These are phyloP conservation scores for Fragum fragum DNA, from an alignment of 2,888 invertebrate species.

Conservation along the genomic window DNA sequence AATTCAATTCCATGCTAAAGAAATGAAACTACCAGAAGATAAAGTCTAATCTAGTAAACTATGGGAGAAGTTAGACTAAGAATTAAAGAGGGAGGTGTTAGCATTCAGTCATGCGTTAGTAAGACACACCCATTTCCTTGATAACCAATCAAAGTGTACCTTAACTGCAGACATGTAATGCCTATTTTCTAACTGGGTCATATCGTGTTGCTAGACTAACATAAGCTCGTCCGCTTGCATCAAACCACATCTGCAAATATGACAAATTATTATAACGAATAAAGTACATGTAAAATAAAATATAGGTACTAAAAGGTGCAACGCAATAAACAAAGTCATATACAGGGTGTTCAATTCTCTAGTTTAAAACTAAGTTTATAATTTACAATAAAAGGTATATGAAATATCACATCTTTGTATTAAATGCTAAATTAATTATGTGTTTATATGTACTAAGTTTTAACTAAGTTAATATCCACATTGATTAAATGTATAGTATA, in stretches of 20 bases:
- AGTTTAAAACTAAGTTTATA: too few relatives aligned
- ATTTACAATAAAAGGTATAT: too few relatives aligned
- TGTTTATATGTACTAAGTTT: too few relatives aligned
- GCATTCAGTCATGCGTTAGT: conserved; percentile 17
- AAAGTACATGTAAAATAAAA: too few relatives aligned
- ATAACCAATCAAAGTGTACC: conserved; percentile 17
- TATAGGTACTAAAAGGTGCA: too few relatives aligned
- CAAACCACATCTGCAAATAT: conserved; percentile 84
- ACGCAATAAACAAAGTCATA: too few relatives aligned
- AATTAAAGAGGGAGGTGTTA: conserved; percentile 12
- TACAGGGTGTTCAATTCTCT: too few relatives aligned
- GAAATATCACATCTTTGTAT: too few relatives aligned
- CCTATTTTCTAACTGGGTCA: conserved; percentile 81
- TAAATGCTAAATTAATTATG: too few relatives aligned
- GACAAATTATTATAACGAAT: background rate
- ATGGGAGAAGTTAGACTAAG: background rate
- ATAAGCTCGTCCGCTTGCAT: conserved; percentile 82
- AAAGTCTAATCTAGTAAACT: background rate
- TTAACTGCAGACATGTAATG: background rate
- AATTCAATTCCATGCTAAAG: too few relatives aligned
- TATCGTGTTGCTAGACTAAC: conserved; percentile 84
- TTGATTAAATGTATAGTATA: too few relatives aligned
- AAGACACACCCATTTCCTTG: conserved; percentile 25
- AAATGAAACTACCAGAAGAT: background rate
- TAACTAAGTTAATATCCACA: too few relatives aligned